Evolutionary conservation across 2,113 vertebrate species (phyloP), one percentile per base, ranked within the genome.

Genomic region (Cyprinodon brontotheroides): DNA sequence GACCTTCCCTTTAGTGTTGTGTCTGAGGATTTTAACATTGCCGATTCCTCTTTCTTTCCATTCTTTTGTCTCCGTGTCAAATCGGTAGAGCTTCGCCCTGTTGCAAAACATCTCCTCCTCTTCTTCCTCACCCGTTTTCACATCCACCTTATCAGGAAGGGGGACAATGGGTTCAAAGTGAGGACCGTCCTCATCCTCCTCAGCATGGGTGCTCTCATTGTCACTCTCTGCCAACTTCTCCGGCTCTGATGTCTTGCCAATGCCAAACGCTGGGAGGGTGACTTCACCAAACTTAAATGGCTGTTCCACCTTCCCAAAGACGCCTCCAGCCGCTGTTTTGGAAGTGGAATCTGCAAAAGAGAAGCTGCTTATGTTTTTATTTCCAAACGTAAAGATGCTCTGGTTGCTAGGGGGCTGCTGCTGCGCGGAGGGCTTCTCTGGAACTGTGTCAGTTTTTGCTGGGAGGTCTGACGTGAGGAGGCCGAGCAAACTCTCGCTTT

Each of bases 81-180:
- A 99, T 60, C 98, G 94, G 29, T 95, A 99, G 2, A 99, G 93
- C 75, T 98, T 99, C 66, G 96, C 97, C 78, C 98, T 94, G 77
- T 97, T 98, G 82, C 96, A 99, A 81, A 97, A 99, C 84, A 98
- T 95, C 78, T 98, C 96, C 85, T 99, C 97, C 77, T 99, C 98
- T 65, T 99, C 98, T 91, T 99, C 98, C 65, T 99, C 98, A 15
- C 98, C 98, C 0, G 98, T 99, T 93, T 97, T 99, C 10, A 98
- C 96, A 89, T 99, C 97, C 65, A 99, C 95, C 86, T 99, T 99
- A 82, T 99, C 97, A 78, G 98, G 98, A 43, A 99, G 95, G 17
- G 97, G 98, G 11, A 99, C 97, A 53, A 99, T 97, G 41, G 98
- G 98, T 85, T 99, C 98, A 94, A 99, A 99, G 79, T 99, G 98